phyloP scores from a whole-genome alignment of 2,113 vertebrate species.

The Neolamprologus longior region DNA sequence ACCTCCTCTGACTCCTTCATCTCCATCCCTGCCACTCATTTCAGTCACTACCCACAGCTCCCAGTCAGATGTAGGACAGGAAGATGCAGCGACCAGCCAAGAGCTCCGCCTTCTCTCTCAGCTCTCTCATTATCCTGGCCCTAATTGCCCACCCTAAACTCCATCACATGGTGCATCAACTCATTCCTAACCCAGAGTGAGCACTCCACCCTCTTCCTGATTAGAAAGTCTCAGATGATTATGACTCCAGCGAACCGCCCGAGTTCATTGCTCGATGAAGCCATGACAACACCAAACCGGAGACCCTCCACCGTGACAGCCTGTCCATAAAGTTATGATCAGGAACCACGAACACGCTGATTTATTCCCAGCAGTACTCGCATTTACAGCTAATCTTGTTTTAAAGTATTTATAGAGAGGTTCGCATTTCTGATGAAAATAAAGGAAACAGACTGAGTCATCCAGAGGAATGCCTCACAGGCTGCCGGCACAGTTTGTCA shows the following conservation, averaged over 20 bases:
- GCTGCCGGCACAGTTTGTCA: not conserved
- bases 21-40: fast-evolving
- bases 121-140: not conserved
- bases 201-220: not conserved
- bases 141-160: not conserved
- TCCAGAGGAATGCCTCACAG: not conserved
- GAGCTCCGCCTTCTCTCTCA: not conserved
- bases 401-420: not conserved
- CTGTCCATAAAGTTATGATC: not conserved
- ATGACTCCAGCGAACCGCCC: not conserved
- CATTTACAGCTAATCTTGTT: not conserved
- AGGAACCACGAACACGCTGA: fast-evolving
- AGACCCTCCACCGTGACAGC: not conserved
- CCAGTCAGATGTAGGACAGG: not conserved
- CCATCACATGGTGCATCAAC: not conserved
- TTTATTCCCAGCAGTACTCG: no score
- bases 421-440: fast-evolving
- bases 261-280: not conserved
- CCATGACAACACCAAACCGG: fast-evolving
- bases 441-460: not conserved
- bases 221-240: not conserved
- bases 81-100: not conserved
- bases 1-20: not conserved
- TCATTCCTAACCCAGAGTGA: not conserved
- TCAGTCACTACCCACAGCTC: not conserved